Evolutionary conservation across 2,113 vertebrate genomes (phyloP), one percentile per base, ranked within the genome.

Genomic region (Urocolius indicus): DNA sequence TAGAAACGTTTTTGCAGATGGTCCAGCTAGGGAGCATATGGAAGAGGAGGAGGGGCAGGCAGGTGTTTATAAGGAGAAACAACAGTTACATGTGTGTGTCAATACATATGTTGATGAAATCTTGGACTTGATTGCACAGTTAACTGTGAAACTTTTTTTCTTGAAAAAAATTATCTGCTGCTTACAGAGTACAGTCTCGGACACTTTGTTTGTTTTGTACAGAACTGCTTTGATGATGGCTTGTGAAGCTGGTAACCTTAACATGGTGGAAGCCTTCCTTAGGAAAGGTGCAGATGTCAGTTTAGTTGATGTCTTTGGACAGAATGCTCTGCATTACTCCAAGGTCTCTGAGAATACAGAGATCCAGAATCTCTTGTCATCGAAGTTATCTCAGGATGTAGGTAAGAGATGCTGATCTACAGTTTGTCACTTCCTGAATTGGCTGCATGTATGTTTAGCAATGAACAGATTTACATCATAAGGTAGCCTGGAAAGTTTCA

Each of bases 201-300:
- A 83, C 36, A 32, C 49, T 93, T 52, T 63, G n/a, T 89, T 51
- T 29, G 11, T 77, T 90, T 69, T 38, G 29, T 92, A 55, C 96
- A 99, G 99, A 97, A 99, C 99, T 20, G 98, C 98, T 54, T 97
- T 99, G 92, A 99, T 99, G 98, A 94, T 99, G 87, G 99, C 98
- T 61, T 98, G 98, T 84, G 99, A 99, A 97, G 96, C 94, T 81
- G 98, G 96, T 68, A 97, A 89, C 41, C 89, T 96, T 22, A 92
- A 96, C 36, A 96, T 97, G 3, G 98, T 98, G 38, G 99, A 99
- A 74, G 92, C 98, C 51, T 98, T 99, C 94, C 94, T 99, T 71
- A 98, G 95, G 76, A 98, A 98, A 87, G 98, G 98, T 84, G 99
- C 99, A 48, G 98, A 99, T 87, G 79, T 98, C 88, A 97, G 72